A percentile compares a stretch with the other conserved stretches of the same genome.
phyloP scores from a whole-genome alignment of 2,888 invertebrate genomes.

The Noctua pronuba region DNA sequence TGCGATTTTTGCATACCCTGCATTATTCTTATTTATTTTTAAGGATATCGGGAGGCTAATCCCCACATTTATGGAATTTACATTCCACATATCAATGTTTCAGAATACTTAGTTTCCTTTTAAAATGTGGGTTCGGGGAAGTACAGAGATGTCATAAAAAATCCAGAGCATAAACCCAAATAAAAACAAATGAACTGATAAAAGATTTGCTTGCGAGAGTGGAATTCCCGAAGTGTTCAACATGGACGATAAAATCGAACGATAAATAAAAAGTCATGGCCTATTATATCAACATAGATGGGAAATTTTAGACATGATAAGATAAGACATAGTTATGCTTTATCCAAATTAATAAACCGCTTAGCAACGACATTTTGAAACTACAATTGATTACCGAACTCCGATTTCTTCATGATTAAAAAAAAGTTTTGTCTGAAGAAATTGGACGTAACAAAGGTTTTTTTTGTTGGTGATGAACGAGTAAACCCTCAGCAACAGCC shows the following conservation, averaged over 20 bases:
- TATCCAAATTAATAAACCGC: conserved; percentile 11
- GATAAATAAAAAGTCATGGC: conserved; percentile 5
- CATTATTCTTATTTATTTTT: not conserved
- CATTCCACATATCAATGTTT: not conserved
- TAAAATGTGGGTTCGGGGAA: conserved; percentile 17
- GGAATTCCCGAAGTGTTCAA: conserved; percentile 41
- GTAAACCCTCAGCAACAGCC: conserved; percentile 42
- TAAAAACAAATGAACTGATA: conserved; percentile 48
- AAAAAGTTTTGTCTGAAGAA: conserved; percentile 24
- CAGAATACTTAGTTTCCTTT: conserved; percentile 7
- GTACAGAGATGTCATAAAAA: conserved; percentile 25
- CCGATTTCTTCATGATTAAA: conserved; percentile 17
- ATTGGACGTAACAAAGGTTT: conserved; percentile 39
- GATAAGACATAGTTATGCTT: not conserved
- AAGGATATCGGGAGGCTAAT: not conserved
- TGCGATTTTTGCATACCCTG: not conserved
- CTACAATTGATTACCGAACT: not conserved
- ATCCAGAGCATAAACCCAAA: not conserved
- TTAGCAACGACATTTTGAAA: conserved; percentile 27
- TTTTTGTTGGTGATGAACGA: conserved; percentile 32
- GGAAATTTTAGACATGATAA: conserved; percentile 14
- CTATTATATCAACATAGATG: conserved; percentile 10
- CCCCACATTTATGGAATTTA: not conserved
- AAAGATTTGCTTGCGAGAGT: conserved; percentile 37
- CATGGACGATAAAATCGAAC: conserved; percentile 22